Evolutionary conservation across 2,113 vertebrate species (phyloP), one percentile per base, ranked within the genome.

Genomic region (Tenrec ecaudatus): DNA sequence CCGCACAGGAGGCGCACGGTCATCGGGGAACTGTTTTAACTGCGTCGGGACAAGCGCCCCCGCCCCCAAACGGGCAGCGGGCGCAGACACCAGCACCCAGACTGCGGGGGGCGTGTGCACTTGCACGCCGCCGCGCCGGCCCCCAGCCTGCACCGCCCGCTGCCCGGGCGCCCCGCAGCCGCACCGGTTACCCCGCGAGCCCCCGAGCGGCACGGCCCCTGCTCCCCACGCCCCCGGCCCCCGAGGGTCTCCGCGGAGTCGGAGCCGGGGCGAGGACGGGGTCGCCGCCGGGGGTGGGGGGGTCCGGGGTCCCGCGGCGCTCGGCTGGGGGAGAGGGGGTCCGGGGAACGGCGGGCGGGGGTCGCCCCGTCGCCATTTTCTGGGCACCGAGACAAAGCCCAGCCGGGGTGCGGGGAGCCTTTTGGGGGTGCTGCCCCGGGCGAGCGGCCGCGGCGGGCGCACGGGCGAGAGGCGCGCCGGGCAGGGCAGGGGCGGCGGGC

Each of bases 291-390:
- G 10, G 64, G 33, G 0, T 40, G 33, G n/a, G n/a, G n/a, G n/a
- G n/a, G n/a, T 25, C 2, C 38, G 12, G 33, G 53, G 80, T 20
- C 58, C 12, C 3, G 38, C 3, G 88, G 78, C 7, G 6, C 3
- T 6, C 20, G 1, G 31, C 12, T 19, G 15, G n/a, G 2, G 40
- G 22, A 12, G 77, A 11, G 29, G 4, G 15, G 23, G 7, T 8
- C 71, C 29, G 87, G 17, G 6, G 27, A 17, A 25, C 58, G 33
- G 79, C 11, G 38, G 86, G 82, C 27, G 76, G n/a, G 69, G 69
- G 85, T 87, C 94, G 88, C 69, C 89, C 57, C 3, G 95, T 94
- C 96, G 96, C 97, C 97, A 97, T 97, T 82, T 97, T 97, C 94
- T 23, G 90, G 93, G 90, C 82, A 57, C 91, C 77, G 86, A 96